Conservation (phyloP, 64 coral and sea anemone genomes). For the Actinia equina region DNA sequence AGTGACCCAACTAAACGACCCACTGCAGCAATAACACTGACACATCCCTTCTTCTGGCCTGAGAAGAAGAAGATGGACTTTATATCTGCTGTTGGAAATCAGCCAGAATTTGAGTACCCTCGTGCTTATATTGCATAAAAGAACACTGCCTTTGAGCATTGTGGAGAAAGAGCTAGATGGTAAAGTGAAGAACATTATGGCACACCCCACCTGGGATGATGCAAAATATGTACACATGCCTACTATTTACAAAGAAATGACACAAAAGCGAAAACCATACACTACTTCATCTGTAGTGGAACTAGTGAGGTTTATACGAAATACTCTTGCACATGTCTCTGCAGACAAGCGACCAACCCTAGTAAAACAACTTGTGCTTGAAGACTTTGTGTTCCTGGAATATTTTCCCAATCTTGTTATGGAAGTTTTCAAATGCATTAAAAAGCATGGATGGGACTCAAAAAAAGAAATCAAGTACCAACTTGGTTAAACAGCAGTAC, state of each 20-base stretch:
- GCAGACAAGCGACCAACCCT: slow-evolving; percentile 9
- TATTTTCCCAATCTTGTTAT: slow-evolving; percentile 37
- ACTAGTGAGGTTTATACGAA: slow-evolving; percentile 32
- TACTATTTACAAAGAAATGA: slow-evolving; percentile 24
- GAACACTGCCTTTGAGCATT: background rate
- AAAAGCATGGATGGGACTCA: background rate
- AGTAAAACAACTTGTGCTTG: slow-evolving; percentile 21
- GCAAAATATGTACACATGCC: slow-evolving; percentile 15
- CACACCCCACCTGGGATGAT: background rate
- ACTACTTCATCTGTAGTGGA: slow-evolving; percentile 20
- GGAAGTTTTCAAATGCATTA: slow-evolving; percentile 32
- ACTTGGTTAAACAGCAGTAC: background rate
- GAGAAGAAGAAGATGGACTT: slow-evolving; percentile 28
- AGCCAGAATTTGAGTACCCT: slow-evolving; percentile 31
- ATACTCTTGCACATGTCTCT: slow-evolving; percentile 27
- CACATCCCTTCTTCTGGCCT: slow-evolving; percentile 30
- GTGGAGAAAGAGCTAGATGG: background rate
- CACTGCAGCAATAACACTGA: background rate
- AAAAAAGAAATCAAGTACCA: slow-evolving; percentile 47
- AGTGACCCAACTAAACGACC: background rate
- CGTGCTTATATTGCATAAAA: slow-evolving; percentile 1
- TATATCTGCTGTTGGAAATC: slow-evolving; percentile 33
- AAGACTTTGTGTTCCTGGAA: slow-evolving; percentile 38
- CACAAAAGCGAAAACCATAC: background rate
- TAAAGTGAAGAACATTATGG: background rate